phyloP scores from a whole-genome alignment of 2,888 invertebrate genomes.

The Ischnura elegans region DNA sequence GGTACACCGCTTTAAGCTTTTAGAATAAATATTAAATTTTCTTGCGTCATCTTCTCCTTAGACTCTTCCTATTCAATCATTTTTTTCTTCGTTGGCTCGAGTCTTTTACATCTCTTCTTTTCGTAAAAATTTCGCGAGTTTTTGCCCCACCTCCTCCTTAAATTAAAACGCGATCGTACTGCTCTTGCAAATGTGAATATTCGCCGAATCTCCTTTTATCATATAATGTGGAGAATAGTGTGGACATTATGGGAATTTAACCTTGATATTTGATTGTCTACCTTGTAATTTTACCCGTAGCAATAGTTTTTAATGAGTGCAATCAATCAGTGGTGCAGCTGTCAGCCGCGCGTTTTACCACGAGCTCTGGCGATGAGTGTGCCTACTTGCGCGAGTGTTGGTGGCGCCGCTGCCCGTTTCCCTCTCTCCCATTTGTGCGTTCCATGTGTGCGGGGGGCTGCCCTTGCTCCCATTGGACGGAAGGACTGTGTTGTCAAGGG shows the following conservation, averaged over 20 bases:
- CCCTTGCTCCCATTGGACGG: constrained; percentile 45
- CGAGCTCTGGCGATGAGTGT: not conserved
- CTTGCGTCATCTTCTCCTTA: not conserved
- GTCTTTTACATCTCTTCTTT: not conserved
- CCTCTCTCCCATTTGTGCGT: not conserved
- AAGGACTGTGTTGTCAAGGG: not conserved
- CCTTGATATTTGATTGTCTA: too few relatives aligned
- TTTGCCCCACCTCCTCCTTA: not conserved
- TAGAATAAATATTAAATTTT: not conserved
- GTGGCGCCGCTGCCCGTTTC: not conserved
- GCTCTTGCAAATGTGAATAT: too few relatives aligned
- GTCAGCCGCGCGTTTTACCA: too few relatives aligned
- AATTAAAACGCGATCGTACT: not conserved
- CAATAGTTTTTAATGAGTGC: too few relatives aligned
- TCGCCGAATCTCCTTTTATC: too few relatives aligned
- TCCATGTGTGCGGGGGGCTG: not conserved
- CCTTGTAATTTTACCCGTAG: too few relatives aligned
- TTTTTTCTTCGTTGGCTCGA: not conserved
- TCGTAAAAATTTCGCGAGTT: too few relatives aligned
- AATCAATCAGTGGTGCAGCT: too few relatives aligned
- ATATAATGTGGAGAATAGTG: too few relatives aligned
- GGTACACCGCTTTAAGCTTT: too few relatives aligned
- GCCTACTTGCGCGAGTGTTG: not conserved
- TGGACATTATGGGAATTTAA: too few relatives aligned
- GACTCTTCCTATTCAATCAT: not conserved